Conservation (phyloP, 2,888 invertebrate genomes). For the Galerucella pusilla region DNA sequence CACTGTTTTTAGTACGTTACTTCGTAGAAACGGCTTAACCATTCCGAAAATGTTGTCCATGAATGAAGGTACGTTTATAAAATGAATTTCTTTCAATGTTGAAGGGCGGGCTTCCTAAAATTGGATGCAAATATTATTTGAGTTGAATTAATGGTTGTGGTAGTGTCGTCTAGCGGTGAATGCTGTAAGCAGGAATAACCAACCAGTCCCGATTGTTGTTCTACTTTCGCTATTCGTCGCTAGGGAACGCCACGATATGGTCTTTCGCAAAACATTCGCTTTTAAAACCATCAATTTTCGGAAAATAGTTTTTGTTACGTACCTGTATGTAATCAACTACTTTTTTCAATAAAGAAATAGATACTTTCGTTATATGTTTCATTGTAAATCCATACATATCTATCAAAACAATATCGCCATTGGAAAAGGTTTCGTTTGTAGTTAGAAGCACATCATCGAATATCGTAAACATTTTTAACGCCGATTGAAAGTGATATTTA, state of each 20-base stretch:
- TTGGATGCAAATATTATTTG: background rate
- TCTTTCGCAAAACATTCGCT: too few relatives aligned
- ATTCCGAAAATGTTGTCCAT: constrained; percentile 73
- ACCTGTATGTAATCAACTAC: constrained; percentile 80
- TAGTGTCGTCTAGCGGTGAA: too few relatives aligned
- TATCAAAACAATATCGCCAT: constrained; percentile 78
- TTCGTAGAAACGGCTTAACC: constrained; percentile 75
- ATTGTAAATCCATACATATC: constrained; percentile 75
- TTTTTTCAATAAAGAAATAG: constrained; percentile 72
- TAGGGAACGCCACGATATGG: too few relatives aligned
- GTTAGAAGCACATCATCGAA: constrained; percentile 75
- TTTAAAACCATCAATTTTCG: too few relatives aligned
- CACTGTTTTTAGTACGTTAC: constrained; percentile 75
- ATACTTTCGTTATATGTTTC: constrained; percentile 73
- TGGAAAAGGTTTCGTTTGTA: constrained; percentile 69
- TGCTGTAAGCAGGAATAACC: too few relatives aligned
- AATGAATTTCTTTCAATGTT: constrained; percentile 73
- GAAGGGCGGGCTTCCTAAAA: constrained; percentile 77
- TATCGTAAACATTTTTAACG: constrained; percentile 78
- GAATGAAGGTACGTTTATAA: constrained; percentile 74
- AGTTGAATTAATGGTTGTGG: too few relatives aligned
- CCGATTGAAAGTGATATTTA: constrained; percentile 74
- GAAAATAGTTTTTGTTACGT: constrained; percentile 12
- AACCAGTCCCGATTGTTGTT: too few relatives aligned
- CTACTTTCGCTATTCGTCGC: too few relatives aligned